These are phyloP conservation scores for Coelopa pilipes DNA, from an alignment of 2,888 invertebrate species.

Conservation along the genomic window DNA sequence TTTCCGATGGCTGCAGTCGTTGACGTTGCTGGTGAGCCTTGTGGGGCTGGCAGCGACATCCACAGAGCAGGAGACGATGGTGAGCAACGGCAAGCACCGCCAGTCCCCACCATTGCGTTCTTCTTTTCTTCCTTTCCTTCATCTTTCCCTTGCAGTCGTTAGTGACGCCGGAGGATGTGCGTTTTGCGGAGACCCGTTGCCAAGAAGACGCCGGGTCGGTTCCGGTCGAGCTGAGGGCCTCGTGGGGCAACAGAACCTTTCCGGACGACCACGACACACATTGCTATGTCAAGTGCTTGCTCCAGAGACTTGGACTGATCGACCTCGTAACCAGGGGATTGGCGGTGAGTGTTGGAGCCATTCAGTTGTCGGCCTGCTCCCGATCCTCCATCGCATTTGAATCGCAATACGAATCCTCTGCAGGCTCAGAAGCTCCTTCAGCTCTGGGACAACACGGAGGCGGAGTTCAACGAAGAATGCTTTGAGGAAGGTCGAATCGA, in stretches of 20 bases:
- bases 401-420: too few species aligned
- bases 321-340: constrained; percentile 48
- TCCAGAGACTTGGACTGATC: constrained; percentile 53
- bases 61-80: too few species aligned
- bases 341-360: constrained; percentile 45
- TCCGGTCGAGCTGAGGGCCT: constrained; percentile 19
- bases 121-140: too few species aligned
- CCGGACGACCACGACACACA: constrained; percentile 51
- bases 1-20: too few species aligned
- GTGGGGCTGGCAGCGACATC: too few species aligned
- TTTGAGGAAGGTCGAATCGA: constrained; percentile 38
- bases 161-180: constrained; percentile 45
- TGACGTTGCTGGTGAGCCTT: too few species aligned
- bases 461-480: constrained; percentile 38
- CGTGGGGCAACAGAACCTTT: constrained; percentile 48
- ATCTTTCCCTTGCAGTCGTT: too few species aligned
- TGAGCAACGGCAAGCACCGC: too few species aligned
- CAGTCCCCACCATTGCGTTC: too few species aligned
- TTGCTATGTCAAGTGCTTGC: constrained; percentile 55
- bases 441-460: constrained; percentile 40
- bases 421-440: constrained; percentile 36
- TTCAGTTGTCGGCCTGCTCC: not conserved
- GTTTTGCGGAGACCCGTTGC: constrained; percentile 48
- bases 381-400: not conserved
- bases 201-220: constrained; percentile 41